phyloP scores from a whole-genome alignment of 2,113 vertebrate genomes.

The Neodontobutis hainanensis region DNA sequence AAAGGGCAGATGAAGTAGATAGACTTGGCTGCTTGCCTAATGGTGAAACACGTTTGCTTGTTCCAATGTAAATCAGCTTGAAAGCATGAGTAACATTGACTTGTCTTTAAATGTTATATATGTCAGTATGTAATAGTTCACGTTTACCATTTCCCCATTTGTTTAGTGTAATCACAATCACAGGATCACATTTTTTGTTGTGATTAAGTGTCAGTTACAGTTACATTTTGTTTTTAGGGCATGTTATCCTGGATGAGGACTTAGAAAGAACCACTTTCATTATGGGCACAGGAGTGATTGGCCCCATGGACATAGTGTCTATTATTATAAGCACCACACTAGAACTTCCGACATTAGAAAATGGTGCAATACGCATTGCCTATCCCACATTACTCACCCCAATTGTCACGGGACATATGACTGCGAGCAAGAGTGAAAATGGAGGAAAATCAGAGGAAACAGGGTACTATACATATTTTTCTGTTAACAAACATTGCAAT shows the following conservation, averaged over 20 bases:
- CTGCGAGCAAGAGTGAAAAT: conserved; percentile 80
- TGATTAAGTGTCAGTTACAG: not conserved
- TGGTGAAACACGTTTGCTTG: conserved; percentile 35
- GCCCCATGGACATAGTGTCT: conserved; percentile 84
- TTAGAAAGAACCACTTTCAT: conserved; percentile 87
- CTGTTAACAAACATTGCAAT: not conserved
- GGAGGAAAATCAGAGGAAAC: conserved; percentile 87
- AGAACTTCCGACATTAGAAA: conserved; percentile 88
- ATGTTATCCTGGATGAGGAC: conserved; percentile 91
- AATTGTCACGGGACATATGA: conserved; percentile 67
- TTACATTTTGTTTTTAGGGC: conserved; percentile 79
- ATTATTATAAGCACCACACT: conserved; percentile 85
- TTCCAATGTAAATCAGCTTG: conserved; percentile 29
- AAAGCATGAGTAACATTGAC: conserved; percentile 16
- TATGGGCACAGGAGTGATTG: conserved; percentile 84
- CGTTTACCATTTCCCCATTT: no score
- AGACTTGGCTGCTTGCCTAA: conserved; percentile 48
- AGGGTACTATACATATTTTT: conserved; percentile 63
- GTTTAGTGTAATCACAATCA: no score
- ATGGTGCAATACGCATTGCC: conserved; percentile 85
- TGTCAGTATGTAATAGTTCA: no score
- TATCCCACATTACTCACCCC: conserved; percentile 87
- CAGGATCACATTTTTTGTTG: not conserved
- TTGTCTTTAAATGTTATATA: conserved; percentile 6
- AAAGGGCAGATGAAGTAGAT: conserved; percentile 30